Evolutionary conservation across 1,140 invertebrate species (phyloP), one percentile per base, ranked within the genome.

Genomic region (Sycobia sp.): DNA sequence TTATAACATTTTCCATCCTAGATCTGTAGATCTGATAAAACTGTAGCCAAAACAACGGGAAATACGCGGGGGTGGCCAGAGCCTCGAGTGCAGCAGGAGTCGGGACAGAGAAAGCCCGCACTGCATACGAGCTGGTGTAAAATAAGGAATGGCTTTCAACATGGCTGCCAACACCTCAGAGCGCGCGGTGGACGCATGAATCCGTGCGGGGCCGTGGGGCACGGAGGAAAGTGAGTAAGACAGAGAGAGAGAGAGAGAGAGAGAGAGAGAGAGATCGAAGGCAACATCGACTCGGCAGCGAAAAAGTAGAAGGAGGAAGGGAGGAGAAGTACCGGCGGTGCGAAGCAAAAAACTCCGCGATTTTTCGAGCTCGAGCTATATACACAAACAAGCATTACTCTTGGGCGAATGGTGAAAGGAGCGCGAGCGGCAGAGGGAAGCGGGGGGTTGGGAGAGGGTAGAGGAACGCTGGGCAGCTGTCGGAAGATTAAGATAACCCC

Each of bases 401-500:
- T 22, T 22, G 9, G 9, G 18, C 25, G 22, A 49, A 32, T 18
- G 3, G 32, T 14, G 13, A 29, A 5, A 55, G 10, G 16, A 32
- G 14, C 5, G 47, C 29, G 27, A 16, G 27, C 23, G 67, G 36
- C 14, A 22, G 22, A 56, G 53, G 9, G n/a, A n/a, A n/a, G 25
- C 43, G 36, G 16, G 27, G 68, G 73, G 76, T 68, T 50, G 8
- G 8, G 34, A 53, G 47, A 60, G 34, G 27, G 55, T n/a, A 54
- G 39, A 25, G 71, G 77, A 72, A 71, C 76, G 78, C 77, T 79
- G 76, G 75, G 77, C 79, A 82, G 79, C 79, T 82, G 79, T 82
- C 77, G 77, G 76, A 78, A 81, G 80, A 81, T 80, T 81, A 80
- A 82, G 80, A 81, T 82, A 81, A 81, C 76, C 80, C 76, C 76